Percentiles rank a stretch among this genome's conserved stretches.
Evolutionary conservation across 2,888 invertebrate genomes (phyloP).

Genomic region (Pseudoips prasinana): DNA sequence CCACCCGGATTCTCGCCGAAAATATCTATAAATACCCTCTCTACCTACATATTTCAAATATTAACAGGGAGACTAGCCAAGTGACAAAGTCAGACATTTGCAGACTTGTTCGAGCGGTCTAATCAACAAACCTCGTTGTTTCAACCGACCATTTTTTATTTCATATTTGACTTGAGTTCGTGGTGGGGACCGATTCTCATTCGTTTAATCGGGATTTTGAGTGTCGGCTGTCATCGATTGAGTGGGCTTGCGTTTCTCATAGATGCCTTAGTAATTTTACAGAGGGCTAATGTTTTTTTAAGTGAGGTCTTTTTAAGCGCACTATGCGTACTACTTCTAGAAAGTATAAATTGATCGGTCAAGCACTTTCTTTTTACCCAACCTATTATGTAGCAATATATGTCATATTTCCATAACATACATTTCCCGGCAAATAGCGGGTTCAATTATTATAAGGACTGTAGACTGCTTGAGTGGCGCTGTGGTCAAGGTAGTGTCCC

Average conservation of each 20-base stretch:
- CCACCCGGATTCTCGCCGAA: slow-evolving; percentile 78
- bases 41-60: slow-evolving; percentile 78
- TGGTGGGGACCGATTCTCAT: slow-evolving; percentile 9
- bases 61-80: slow-evolving; percentile 61
- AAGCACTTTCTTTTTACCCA: too few species aligned
- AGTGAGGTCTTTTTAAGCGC: too few species aligned
- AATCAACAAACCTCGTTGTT: slow-evolving; percentile 19
- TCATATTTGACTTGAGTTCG: background rate
- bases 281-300: too few species aligned
- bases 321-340: too few species aligned
- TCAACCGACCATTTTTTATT: slow-evolving; percentile 1
- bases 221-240: slow-evolving; percentile 20
- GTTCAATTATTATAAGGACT: too few species aligned
- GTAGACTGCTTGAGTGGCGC: too few species aligned
- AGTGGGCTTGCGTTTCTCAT: slow-evolving; percentile 11
- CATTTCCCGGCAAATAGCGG: too few species aligned
- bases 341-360: too few species aligned
- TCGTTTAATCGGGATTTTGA: slow-evolving; percentile 14
- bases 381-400: too few species aligned
- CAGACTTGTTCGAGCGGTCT: slow-evolving; percentile 26
- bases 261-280: too few species aligned
- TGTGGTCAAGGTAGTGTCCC: too few species aligned
- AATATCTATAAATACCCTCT: slow-evolving; percentile 79
- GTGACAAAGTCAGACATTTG: slow-evolving; percentile 54
- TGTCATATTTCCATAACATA: too few species aligned